Evolutionary conservation across 2,888 invertebrate species (phyloP), one percentile per base, ranked within the genome.

Genomic region (Himalopsyche kuldschensis): DNA sequence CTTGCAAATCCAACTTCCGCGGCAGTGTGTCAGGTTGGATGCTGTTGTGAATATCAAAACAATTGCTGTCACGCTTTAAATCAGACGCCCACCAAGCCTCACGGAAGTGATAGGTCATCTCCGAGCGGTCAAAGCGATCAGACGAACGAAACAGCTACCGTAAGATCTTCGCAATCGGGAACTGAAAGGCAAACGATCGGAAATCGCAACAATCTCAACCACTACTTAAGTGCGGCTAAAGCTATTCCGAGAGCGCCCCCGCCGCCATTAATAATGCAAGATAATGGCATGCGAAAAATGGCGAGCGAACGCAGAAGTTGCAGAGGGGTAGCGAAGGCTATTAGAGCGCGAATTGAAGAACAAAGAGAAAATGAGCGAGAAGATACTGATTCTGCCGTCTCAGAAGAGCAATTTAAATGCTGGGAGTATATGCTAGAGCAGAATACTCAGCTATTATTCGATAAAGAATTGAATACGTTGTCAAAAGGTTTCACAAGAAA

Each of bases 371-470:
- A 91, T 69, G 91, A 93, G 79, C 87, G 89, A 2, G 92, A 92
- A 80, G 93, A 93, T 87, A 91, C 91, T 4, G 93, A 93, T 88
- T 93, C 92, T 0, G 93, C 91, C 10, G 91, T 95, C 84, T 95
- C 95, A 1, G 97, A 97, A 88, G 97, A 97, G 89, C 97, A 97
- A 88, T 97, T 96, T 88, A 96, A 97, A 88, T 97, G 97, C 88
- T 97, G 97, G 97, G 97, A 97, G 87, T 97, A 97, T 88, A 97
- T 97, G 96, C 90, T 97, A 78, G 97, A 97, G 88, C 96, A 97
- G 89, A 97, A 97, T 88, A 97, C 97, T 0, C 97, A 97, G 88
- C 91, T 97, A 88, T 88, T 97, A 1, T 97, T 97, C 88, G 97
- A 97, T 89, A 97, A 97, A 88, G 97, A 97, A 89, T 89, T 97